Evolutionary conservation across 2,888 invertebrate genomes (phyloP).

Genomic region (Pterostichus madidus): DNA sequence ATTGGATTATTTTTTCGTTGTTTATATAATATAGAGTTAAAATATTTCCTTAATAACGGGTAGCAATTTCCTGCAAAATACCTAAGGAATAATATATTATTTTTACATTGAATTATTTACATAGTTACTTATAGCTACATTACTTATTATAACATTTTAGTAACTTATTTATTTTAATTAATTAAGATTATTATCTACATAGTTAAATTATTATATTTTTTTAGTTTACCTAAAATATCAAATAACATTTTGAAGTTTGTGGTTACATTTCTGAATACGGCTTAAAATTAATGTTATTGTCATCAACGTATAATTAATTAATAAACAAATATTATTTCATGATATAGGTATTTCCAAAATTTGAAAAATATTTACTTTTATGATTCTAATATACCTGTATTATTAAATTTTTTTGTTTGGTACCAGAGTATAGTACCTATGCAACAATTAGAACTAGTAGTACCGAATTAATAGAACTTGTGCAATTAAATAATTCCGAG

Average conservation of each 20-base stretch:
- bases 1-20: slow-evolving; percentile 29
- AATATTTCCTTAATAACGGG: slow-evolving; percentile 20
- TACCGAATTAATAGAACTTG: no score
- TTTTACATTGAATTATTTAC: slow-evolving; percentile 51
- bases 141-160: neutral
- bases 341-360: slow-evolving; percentile 16
- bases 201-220: slow-evolving; percentile 3
- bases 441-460: no score
- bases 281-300: slow-evolving; percentile 53
- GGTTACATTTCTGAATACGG: slow-evolving; percentile 28
- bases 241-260: slow-evolving; percentile 45
- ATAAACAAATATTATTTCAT: slow-evolving; percentile 1
- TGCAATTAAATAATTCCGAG: no score
- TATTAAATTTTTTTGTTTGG: no score
- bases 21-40: slow-evolving; percentile 26
- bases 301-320: slow-evolving; percentile 35
- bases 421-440: no score
- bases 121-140: slow-evolving; percentile 23
- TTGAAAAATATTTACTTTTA: neutral
- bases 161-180: neutral
- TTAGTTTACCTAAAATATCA: slow-evolving; percentile 32
- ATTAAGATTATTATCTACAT: slow-evolving; percentile 42
- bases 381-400: no score
- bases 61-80: slow-evolving; percentile 23
- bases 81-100: slow-evolving; percentile 9